Evolutionary conservation across 1,140 invertebrate genomes (phyloP).

Genomic region (Oryzaephilus surinamensis): DNA sequence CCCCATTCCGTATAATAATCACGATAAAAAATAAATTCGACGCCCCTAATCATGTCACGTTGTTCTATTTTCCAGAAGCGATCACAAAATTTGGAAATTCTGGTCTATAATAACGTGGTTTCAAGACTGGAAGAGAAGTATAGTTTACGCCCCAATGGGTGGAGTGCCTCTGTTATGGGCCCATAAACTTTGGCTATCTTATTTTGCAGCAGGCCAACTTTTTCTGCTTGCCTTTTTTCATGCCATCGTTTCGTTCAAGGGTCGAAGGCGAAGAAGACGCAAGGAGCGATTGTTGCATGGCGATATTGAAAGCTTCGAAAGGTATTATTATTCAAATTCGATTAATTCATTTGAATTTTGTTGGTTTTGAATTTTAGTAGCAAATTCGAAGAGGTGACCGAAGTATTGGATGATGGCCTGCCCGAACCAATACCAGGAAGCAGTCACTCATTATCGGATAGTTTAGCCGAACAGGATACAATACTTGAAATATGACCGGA

Average conservation of each 20-base stretch:
- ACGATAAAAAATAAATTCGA: too few relatives aligned
- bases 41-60: too few relatives aligned
- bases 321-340: constrained; percentile 22
- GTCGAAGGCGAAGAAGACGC: constrained; percentile 15
- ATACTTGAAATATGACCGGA: constrained; percentile 34
- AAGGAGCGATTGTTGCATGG: constrained; percentile 23
- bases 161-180: constrained; percentile 29
- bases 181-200: constrained; percentile 32
- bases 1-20: too few relatives aligned
- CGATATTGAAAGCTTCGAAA: constrained; percentile 33
- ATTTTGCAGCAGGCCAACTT: constrained; percentile 28
- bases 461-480: constrained; percentile 27
- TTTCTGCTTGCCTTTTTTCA: constrained; percentile 28
- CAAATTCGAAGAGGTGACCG: constrained; percentile 33
- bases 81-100: constrained; percentile 25
- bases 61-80: constrained; percentile 28
- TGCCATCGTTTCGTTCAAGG: constrained; percentile 24
- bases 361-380: constrained; percentile 22
- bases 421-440: constrained; percentile 33
- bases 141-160: constrained; percentile 28
- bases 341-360: neutral
- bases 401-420: constrained; percentile 31
- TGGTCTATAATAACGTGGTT: constrained; percentile 27
- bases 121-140: constrained; percentile 30
- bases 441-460: constrained; percentile 30